Evolutionary conservation across 2,113 vertebrate species (phyloP), one percentile per base, ranked within the genome.

Genomic region (Osmerus eperlanus): DNA sequence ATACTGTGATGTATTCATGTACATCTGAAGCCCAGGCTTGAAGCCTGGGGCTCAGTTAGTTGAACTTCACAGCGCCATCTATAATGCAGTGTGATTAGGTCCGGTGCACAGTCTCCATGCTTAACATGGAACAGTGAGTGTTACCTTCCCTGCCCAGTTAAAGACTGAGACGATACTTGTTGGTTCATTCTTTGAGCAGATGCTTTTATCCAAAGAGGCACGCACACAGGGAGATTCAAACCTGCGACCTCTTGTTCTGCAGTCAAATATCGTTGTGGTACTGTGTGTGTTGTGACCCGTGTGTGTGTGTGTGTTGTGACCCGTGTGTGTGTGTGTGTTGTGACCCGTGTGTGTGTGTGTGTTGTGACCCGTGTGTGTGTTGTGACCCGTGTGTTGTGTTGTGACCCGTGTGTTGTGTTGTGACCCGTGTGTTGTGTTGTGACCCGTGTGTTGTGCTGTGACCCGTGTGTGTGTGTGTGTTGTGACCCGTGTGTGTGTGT

Each of bases 401-500:
- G 21, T 23, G 21, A 23, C 21, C 21, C 1, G 21, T 23, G 21
- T 32, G 29, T 5, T 32, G 29, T 32, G 29, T 32, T 32, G 4
- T 32, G 29, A 32, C 3, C 32, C 1, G 6, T 59, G 56, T 70
- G 55, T 59, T 59, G 28, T 28, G 13, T 54, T 54, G 52, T 12
- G 52, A 54, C 3, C 15, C 25, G 19, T 3, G 28, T 12, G 60
- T 63, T 63, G 21, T 62, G 8, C 25, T 21, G 28, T 25, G 41
- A 11, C 12, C 4, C 6, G n/a, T 25, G 53, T 9, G 67, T 15
- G 25, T 3, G 67, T 70, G 19, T 60, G 13, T 71, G 15, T 16
- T 19, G 9, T 47, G 25, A 25, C 32, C 19, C 18, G 36, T 63
- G 58, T 71, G 36, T 71, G 56, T 70, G 18, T 78, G 41, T 81